Percentiles rank a stretch among this genome's conserved stretches.
Conservation (phyloP, 2,888 invertebrate species). For the Cantharis lateralis region DNA sequence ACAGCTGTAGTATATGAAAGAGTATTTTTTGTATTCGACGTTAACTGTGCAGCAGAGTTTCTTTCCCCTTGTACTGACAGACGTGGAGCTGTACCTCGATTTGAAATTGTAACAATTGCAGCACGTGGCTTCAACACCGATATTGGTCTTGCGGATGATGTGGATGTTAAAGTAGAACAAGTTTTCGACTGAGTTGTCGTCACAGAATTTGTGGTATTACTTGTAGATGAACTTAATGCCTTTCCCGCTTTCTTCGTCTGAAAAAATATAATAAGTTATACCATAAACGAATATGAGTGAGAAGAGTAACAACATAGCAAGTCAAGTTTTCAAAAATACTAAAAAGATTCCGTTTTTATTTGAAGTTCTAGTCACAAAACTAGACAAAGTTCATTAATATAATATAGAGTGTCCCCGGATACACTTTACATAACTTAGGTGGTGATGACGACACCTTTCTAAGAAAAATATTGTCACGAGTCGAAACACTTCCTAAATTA, state of each 20-base stretch:
- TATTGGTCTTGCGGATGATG: conserved; percentile 35
- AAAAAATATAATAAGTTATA: conserved; percentile 19
- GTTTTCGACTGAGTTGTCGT: conserved; percentile 41
- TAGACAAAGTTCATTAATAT: no score
- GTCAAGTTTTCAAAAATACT: not conserved
- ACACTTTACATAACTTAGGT: no score
- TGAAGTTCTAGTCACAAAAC: no score
- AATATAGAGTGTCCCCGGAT: no score
- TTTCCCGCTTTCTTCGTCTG: conserved; percentile 54
- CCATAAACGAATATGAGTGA: not conserved
- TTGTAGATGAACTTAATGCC: conserved; percentile 35
- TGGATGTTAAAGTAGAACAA: conserved; percentile 39
- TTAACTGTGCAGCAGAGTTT: conserved; percentile 51
- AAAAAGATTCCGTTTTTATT: not conserved
- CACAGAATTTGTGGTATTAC: conserved; percentile 24
- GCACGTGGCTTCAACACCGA: conserved; percentile 47
- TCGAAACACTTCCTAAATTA: no score
- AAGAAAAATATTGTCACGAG: no score
- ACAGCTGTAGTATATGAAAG: conserved; percentile 63
- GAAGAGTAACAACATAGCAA: not conserved
- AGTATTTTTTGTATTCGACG: conserved; percentile 61
- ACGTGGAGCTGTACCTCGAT: conserved; percentile 56
- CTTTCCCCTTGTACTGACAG: conserved; percentile 63
- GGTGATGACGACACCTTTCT: no score
- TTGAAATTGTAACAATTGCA: conserved; percentile 38